Percentiles rank a stretch among this genome's conserved stretches.
phyloP scores from a whole-genome alignment of 2,797 vertebrate species.

The Oreonectes daqikongensis region DNA sequence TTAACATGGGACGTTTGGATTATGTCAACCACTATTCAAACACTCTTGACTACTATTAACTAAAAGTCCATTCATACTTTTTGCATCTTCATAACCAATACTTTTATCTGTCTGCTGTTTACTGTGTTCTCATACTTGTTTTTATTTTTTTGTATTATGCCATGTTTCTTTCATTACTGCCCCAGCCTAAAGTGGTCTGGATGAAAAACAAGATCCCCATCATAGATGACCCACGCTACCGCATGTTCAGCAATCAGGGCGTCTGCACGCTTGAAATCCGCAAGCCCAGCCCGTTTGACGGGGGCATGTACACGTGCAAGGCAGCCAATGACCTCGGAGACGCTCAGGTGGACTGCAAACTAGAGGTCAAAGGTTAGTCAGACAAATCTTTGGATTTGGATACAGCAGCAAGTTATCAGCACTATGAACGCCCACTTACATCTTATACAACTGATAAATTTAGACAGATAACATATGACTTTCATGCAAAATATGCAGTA shows the following conservation, averaged over 20 bases:
- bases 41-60: no score
- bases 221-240: slow-evolving; percentile 90
- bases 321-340: slow-evolving; percentile 91
- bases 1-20: background rate
- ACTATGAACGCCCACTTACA: no score
- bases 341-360: slow-evolving; percentile 93
- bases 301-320: slow-evolving; percentile 89
- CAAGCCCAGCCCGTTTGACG: slow-evolving; percentile 94
- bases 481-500: background rate
- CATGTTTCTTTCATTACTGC: background rate
- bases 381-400: background rate
- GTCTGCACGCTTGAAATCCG: slow-evolving; percentile 96
- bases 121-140: background rate
- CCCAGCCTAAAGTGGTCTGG: slow-evolving; percentile 95
- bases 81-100: background rate
- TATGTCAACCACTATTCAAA: background rate
- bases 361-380: slow-evolving; percentile 96
- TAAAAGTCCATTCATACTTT: background rate
- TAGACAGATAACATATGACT: background rate
- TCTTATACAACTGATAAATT: background rate
- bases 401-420: background rate
- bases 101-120: background rate
- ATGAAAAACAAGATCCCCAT: slow-evolving; percentile 97
- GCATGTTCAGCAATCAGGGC: slow-evolving; percentile 98
- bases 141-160: background rate